A percentile compares a stretch with the other conserved stretches of the same genome.
Evolutionary conservation across 2,113 vertebrate species (phyloP).

Genomic region (Zosterops japonicus): DNA sequence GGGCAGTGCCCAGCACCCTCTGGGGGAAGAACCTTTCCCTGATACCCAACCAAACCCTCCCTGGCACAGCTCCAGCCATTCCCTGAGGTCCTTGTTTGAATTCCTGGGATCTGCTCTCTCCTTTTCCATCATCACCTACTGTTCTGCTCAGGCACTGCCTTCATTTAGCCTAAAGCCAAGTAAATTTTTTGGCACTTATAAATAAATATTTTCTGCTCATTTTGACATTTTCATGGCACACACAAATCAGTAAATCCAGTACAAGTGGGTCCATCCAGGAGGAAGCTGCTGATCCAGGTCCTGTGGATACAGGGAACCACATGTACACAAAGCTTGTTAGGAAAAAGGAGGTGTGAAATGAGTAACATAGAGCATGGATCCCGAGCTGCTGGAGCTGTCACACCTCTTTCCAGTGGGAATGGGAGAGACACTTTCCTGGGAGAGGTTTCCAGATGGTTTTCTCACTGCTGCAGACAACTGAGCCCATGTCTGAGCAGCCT

Average conservation of each 20-base stretch:
- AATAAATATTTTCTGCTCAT: not conserved
- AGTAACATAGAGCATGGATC: not conserved
- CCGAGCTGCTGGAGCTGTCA: not conserved
- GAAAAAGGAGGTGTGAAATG: not conserved
- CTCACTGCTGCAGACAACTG: not conserved
- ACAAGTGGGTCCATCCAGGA: not conserved
- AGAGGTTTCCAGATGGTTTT: not conserved
- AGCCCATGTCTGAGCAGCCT: not conserved
- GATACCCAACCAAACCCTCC: rapidly evolving
- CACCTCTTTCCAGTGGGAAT: not conserved
- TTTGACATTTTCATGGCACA: not conserved
- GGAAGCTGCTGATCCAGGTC: not conserved
- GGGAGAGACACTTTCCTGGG: not conserved
- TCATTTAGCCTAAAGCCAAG: not conserved
- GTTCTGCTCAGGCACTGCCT: not conserved
- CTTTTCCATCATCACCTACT: not conserved
- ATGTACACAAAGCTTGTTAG: not conserved
- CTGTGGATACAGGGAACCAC: not conserved
- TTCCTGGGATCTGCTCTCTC: not conserved
- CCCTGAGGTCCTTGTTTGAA: not conserved
- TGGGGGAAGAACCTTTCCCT: not conserved
- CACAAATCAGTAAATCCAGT: not conserved
- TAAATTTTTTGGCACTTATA: not conserved
- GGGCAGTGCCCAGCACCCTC: not conserved
- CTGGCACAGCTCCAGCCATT: rapidly evolving